Conservation (phyloP, 2,888 invertebrate species). For the Tachina grossa region DNA sequence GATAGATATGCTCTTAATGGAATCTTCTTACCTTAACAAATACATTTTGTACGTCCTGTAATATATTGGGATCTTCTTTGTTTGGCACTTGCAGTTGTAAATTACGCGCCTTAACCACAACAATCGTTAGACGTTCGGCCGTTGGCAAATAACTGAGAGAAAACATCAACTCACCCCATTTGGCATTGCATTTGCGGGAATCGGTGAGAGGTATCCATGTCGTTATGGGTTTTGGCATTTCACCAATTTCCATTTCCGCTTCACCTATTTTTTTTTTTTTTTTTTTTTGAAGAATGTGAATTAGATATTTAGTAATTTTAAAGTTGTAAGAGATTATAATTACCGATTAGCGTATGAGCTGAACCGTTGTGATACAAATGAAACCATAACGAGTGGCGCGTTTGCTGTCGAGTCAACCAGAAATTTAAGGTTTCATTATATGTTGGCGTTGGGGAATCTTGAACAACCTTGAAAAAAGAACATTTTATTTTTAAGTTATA, state of each 20-base stretch:
- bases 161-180: constrained; percentile 91
- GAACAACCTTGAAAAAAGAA: constrained; percentile 83
- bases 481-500: no score
- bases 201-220: constrained; percentile 91
- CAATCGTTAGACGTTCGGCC: constrained; percentile 88
- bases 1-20: neutral
- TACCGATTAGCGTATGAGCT: constrained; percentile 85
- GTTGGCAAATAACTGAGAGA: constrained; percentile 92
- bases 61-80: constrained; percentile 62
- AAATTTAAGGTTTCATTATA: constrained; percentile 91
- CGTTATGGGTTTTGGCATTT: constrained; percentile 87
- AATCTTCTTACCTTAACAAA: constrained; percentile 87
- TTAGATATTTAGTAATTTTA: neutral
- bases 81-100: constrained; percentile 84
- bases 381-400: constrained; percentile 86
- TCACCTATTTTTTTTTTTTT: constrained; percentile 83
- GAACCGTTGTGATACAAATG: constrained; percentile 87
- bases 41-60: constrained; percentile 85
- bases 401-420: constrained; percentile 85
- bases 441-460: constrained; percentile 87
- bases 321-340: neutral
- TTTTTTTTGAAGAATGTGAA: neutral
- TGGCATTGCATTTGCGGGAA: constrained; percentile 87
- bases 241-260: constrained; percentile 86
- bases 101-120: constrained; percentile 89